phyloP scores from a whole-genome alignment of 2,797 vertebrate genomes.

The Monodelphis domestica region DNA sequence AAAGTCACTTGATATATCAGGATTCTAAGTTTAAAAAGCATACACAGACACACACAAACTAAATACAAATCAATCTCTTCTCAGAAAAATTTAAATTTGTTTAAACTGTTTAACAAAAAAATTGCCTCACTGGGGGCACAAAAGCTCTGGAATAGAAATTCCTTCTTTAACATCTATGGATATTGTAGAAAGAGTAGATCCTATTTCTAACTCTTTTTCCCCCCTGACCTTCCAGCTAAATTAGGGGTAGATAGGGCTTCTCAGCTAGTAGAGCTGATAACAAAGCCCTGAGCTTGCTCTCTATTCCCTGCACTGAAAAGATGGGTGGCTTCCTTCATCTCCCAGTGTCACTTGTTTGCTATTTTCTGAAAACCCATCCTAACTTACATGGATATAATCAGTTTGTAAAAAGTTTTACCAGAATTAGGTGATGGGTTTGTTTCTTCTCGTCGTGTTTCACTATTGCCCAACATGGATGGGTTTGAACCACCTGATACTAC shows the following conservation, averaged over 20 bases:
- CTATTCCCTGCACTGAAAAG: slow-evolving; percentile 14
- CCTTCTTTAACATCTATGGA: neutral
- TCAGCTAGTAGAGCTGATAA: neutral
- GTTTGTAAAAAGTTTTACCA: slow-evolving; percentile 84
- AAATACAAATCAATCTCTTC: neutral
- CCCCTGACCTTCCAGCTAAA: neutral
- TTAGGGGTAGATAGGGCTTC: neutral
- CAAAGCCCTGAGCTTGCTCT: neutral
- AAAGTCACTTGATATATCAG: slow-evolving; percentile 3
- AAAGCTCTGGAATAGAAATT: neutral
- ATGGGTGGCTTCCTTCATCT: slow-evolving; percentile 31
- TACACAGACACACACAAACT: neutral
- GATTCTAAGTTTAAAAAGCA: slow-evolving; percentile 15
- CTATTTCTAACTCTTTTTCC: neutral
- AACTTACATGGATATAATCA: neutral
- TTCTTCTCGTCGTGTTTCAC: slow-evolving; percentile 91
- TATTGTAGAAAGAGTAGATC: neutral
- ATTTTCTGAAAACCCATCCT: neutral
- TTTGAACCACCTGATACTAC: slow-evolving; percentile 80
- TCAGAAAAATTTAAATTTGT: neutral
- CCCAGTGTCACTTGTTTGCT: neutral
- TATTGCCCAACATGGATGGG: slow-evolving; percentile 78
- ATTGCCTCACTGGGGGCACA: neutral
- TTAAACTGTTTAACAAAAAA: neutral
- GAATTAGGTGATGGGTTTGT: slow-evolving; percentile 94